A percentile compares a stretch with the other conserved stretches of the same genome.
phyloP scores from a whole-genome alignment of 2,888 invertebrate species.

The Cephus pygmeus region DNA sequence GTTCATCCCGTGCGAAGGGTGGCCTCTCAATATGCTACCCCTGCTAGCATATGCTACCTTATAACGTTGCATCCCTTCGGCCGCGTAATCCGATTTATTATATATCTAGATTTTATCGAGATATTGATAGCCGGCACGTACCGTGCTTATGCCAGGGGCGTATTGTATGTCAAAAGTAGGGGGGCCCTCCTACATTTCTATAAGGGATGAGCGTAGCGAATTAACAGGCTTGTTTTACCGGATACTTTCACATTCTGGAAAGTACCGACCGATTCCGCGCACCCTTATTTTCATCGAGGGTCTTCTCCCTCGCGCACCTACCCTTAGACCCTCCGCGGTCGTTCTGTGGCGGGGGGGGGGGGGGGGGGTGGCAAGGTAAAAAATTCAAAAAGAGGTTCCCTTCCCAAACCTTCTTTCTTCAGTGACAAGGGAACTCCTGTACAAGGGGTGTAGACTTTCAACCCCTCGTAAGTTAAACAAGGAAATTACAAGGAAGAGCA shows the following conservation, averaged over 20 bases:
- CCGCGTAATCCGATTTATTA: slow-evolving; percentile 64
- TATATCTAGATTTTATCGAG: slow-evolving; percentile 63
- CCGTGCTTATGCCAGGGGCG: neutral
- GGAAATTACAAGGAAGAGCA: neutral
- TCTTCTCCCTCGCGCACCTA: neutral
- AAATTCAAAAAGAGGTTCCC: neutral
- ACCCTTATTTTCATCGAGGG: neutral
- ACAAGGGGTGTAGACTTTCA: neutral
- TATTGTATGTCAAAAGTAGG: slow-evolving; percentile 16
- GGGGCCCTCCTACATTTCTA: slow-evolving; percentile 3
- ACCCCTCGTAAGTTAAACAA: neutral
- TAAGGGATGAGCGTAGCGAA: slow-evolving; percentile 40
- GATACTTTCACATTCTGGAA: slow-evolving; percentile 20
- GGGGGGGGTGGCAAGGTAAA: neutral
- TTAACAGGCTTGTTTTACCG: slow-evolving; percentile 61
- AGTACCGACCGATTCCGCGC: neutral
- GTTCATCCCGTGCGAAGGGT: slow-evolving; percentile 43
- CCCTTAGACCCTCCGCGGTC: neutral
- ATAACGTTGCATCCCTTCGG: slow-evolving; percentile 44
- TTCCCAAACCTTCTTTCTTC: neutral
- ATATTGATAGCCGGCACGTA: slow-evolving; percentile 50
- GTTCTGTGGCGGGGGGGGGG: neutral
- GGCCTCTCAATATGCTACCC: slow-evolving; percentile 48
- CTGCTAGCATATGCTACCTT: slow-evolving; percentile 56
- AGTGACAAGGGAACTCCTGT: neutral